Base-by-base conservation (phyloP, 2,797 vertebrate genomes). In the Cyprinella venusta region DNA sequence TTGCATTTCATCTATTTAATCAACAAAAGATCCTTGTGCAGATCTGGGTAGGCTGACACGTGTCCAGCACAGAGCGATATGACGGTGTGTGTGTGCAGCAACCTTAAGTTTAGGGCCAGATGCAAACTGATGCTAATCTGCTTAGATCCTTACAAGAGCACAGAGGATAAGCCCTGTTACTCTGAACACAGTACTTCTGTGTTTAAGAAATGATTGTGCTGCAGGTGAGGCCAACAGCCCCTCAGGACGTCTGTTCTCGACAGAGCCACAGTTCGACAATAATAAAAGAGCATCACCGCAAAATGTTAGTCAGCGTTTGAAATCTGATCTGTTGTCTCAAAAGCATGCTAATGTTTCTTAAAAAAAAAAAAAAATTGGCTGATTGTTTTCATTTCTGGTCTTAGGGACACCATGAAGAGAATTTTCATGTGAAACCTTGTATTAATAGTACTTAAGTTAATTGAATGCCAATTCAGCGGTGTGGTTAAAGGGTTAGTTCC, bases 111-210 rank as follows among this genome's bases (percentile, higher is more conserved):
- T 89, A 88, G 75, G 72, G 89, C 83, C 91, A 92, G 92, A 91
- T 92, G 92, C 91, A 91, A 91, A 87, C 88, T 90, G 88, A 90
- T 88, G 89, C 88, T 93, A 94, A 95, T 93, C 93, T 91, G 87
- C 92, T 92, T 94, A 89, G 85, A 81, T 87, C 90, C 88, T 85
- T 91, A 92, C 88, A 84, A 88, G 90, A 90, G 90, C 87, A 88
- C 79, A 87, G 80, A 21, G 91, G 93, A 94, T 94, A 91, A 92
- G 89, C 82, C 78, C 30, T 68, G 4, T 86, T 86, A 33, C 77
- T 79, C 61, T 65, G 87, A 90, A 85, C 88, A 89, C 90, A 86
- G 86, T 30, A 33, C 81, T 42, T 88, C 68, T 87, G 36, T 69
- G 42, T 42, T 50, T 67, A 79, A 79, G 36, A 86, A 90, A 52